These are phyloP conservation scores for Phorcus lineatus DNA, from an alignment of 2,888 invertebrate genomes.

Conservation along the genomic window DNA sequence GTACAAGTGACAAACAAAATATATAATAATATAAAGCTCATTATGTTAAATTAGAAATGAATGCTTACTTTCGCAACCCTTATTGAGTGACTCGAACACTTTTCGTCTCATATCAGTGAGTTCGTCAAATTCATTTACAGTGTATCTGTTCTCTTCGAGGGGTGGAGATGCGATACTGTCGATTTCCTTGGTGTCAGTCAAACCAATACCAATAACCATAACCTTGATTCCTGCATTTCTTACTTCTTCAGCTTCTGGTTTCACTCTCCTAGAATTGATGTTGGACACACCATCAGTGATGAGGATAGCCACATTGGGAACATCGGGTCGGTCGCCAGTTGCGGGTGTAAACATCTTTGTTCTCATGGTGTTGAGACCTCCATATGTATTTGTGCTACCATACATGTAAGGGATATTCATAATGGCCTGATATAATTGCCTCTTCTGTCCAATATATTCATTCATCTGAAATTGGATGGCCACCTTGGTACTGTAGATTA, in stretches of 20 bases:
- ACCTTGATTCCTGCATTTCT: slow-evolving; percentile 48
- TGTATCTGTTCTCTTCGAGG: slow-evolving; percentile 46
- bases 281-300: slow-evolving; percentile 72
- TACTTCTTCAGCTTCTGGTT: slow-evolving; percentile 61
- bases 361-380: slow-evolving; percentile 60
- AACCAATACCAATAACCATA: slow-evolving; percentile 57
- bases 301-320: slow-evolving; percentile 63
- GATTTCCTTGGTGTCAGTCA: slow-evolving; percentile 52
- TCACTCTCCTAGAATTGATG: slow-evolving; percentile 60
- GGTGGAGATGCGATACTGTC: slow-evolving; percentile 52
- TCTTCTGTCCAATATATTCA: slow-evolving; percentile 40
- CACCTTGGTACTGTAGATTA: slow-evolving; percentile 62
- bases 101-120: slow-evolving; percentile 44
- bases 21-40: no score
- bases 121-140: slow-evolving; percentile 52
- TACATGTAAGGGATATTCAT: slow-evolving; percentile 58
- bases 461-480: slow-evolving; percentile 63
- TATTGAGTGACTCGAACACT: slow-evolving; percentile 44
- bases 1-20: no score
- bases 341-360: slow-evolving; percentile 53
- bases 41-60: no score
- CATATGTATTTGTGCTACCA: slow-evolving; percentile 70
- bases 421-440: slow-evolving; percentile 56
- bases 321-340: slow-evolving; percentile 66
- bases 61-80: slow-evolving; percentile 45